phyloP scores from a whole-genome alignment of 2,797 vertebrate genomes.

The Steatocranus sp. region DNA sequence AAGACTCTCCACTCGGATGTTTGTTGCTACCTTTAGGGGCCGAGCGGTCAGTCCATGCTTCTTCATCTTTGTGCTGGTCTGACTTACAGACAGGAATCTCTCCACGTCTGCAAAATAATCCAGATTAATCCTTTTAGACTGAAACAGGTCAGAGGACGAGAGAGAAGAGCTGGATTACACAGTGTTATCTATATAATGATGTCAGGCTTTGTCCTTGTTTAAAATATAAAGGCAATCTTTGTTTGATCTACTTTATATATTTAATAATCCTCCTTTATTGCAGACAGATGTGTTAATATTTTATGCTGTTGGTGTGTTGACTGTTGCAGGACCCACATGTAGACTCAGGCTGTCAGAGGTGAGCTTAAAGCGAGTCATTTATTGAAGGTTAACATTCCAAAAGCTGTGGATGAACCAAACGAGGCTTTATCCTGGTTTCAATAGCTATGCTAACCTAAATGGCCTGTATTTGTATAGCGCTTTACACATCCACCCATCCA shows the following conservation, averaged over 20 bases:
- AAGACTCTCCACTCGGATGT: slow-evolving; percentile 77
- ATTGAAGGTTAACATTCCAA: accelerated
- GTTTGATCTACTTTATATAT: not conserved
- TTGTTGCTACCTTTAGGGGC: slow-evolving; percentile 66
- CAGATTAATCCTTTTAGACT: not conserved
- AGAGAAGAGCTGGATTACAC: not conserved
- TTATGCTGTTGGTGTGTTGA: not conserved
- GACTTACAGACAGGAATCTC: slow-evolving; percentile 60
- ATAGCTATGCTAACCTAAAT: not conserved
- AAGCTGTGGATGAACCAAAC: not conserved
- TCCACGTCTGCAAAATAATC: slow-evolving; percentile 43
- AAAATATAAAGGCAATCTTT: accelerated
- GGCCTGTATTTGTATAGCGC: too few relatives aligned
- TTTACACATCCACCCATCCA: too few relatives aligned
- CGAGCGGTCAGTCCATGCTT: slow-evolving; percentile 56
- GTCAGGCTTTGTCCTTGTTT: not conserved
- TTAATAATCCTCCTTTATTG: not conserved
- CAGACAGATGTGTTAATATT: not conserved
- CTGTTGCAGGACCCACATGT: not conserved
- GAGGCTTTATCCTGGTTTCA: not conserved
- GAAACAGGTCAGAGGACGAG: not conserved
- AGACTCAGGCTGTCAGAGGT: accelerated
- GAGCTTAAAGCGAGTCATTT: not conserved
- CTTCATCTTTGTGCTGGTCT: slow-evolving; percentile 41
- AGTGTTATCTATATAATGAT: not conserved